A percentile compares a stretch with the other conserved stretches of the same genome.
Conservation (phyloP, 2,113 vertebrate genomes). For the Vanacampus margaritifer region DNA sequence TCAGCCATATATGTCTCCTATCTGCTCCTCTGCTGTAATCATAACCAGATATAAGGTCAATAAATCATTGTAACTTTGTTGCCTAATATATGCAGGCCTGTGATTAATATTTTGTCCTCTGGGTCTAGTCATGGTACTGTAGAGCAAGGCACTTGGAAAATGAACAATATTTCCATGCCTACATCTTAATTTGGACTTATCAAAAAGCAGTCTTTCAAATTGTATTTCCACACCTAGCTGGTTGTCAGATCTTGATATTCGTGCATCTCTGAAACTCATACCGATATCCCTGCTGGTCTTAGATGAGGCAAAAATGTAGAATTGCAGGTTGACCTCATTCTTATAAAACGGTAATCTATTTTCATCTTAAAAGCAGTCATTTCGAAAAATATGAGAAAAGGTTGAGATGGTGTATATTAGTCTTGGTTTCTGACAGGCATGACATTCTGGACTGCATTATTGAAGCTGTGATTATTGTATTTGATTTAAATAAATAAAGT, state of each 20-base stretch:
- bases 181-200: constrained; percentile 49
- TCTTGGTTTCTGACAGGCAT: constrained; percentile 22
- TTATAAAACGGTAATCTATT: constrained; percentile 17
- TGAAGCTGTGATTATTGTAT: constrained; percentile 24
- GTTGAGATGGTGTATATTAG: constrained; percentile 8
- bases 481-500: constrained; percentile 9
- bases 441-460: constrained; percentile 1
- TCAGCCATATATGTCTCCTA: constrained; percentile 55
- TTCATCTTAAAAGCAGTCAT: constrained; percentile 13
- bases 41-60: constrained; percentile 67
- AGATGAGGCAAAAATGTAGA: constrained; percentile 18
- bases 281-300: constrained; percentile 8
- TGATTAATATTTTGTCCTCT: constrained; percentile 67
- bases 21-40: constrained; percentile 66
- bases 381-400: constrained; percentile 20
- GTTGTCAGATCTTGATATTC: constrained; percentile 31
- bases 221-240: constrained; percentile 16
- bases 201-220: constrained; percentile 27
- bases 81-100: constrained; percentile 59
- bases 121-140: constrained; percentile 35
- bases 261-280: constrained; percentile 15
- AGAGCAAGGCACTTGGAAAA: constrained; percentile 37
- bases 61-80: constrained; percentile 70
- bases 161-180: constrained; percentile 31
- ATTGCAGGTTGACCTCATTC: constrained; percentile 22